Conservation (phyloP, 2,113 vertebrate genomes). For the Garra rufa region DNA sequence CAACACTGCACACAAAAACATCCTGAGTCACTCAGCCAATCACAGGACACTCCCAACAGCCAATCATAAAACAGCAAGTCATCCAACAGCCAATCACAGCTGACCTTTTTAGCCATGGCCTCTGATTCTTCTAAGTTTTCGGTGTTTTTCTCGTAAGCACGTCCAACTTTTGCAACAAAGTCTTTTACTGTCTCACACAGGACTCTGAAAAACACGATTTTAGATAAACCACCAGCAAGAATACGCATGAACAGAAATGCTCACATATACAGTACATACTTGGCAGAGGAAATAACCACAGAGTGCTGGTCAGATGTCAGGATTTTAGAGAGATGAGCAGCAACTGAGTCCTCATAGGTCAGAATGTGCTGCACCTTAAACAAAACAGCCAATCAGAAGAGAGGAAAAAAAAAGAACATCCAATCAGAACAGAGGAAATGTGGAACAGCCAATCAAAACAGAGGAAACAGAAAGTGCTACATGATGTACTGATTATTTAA, state of each 20-base stretch:
- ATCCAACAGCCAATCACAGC: conserved; percentile 28
- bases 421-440: not conserved
- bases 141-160: conserved; percentile 91
- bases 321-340: conserved; percentile 95
- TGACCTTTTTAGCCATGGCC: conserved; percentile 94
- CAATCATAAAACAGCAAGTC: not conserved
- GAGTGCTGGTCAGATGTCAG: conserved; percentile 97
- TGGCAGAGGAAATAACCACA: conserved; percentile 96
- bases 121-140: conserved; percentile 92
- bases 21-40: conserved; percentile 22
- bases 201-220: conserved; percentile 77
- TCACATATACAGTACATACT: conserved; percentile 74
- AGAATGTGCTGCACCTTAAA: conserved; percentile 93
- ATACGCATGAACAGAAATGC: not conserved
- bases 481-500: not conserved
- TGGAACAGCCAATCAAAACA: not conserved
- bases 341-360: conserved; percentile 96
- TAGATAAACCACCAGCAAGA: conserved; percentile 30
- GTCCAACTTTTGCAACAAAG: conserved; percentile 95
- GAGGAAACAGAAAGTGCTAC: too few relatives aligned
- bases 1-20: conserved; percentile 79
- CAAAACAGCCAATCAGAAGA: conserved; percentile 36
- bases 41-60: not conserved
- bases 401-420: not conserved
- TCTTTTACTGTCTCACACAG: conserved; percentile 98